A percentile compares a stretch with the other conserved stretches of the same genome.
Conservation (phyloP, 2,797 vertebrate species). For the Passerculus sandwichensis region DNA sequence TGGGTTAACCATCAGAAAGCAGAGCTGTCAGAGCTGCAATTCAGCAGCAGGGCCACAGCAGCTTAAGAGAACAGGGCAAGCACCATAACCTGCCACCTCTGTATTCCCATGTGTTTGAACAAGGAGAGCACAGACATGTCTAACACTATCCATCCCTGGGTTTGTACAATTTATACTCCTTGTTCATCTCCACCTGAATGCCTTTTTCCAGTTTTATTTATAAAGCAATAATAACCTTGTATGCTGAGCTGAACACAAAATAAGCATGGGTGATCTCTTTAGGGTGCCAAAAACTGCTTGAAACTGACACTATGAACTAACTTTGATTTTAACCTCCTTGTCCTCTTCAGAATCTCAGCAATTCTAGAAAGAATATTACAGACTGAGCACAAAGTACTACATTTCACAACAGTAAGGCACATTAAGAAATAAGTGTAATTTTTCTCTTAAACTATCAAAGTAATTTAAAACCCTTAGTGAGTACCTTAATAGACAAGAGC, state of each 20-base stretch:
- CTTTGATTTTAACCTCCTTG: not conserved
- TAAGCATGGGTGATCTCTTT: not conserved
- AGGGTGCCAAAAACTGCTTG: not conserved
- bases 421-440: not conserved
- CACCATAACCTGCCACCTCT: not conserved
- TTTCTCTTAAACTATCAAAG: constrained; percentile 43
- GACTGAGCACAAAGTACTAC: not conserved
- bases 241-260: not conserved
- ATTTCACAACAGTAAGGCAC: not conserved
- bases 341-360: not conserved
- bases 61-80: not conserved
- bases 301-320: not conserved
- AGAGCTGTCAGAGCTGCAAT: not conserved
- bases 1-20: not conserved
- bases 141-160: fast-evolving
- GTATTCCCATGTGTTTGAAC: fast-evolving
- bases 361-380: not conserved
- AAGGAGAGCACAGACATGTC: not conserved
- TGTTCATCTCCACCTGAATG: not conserved
- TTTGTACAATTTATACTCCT: not conserved
- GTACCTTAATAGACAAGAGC: constrained; percentile 56
- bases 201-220: not conserved
- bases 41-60: not conserved
- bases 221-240: not conserved
- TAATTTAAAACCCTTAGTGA: constrained; percentile 60